phyloP scores from a whole-genome alignment of 2,888 invertebrate species.

The Falcaria lacertinaria region DNA sequence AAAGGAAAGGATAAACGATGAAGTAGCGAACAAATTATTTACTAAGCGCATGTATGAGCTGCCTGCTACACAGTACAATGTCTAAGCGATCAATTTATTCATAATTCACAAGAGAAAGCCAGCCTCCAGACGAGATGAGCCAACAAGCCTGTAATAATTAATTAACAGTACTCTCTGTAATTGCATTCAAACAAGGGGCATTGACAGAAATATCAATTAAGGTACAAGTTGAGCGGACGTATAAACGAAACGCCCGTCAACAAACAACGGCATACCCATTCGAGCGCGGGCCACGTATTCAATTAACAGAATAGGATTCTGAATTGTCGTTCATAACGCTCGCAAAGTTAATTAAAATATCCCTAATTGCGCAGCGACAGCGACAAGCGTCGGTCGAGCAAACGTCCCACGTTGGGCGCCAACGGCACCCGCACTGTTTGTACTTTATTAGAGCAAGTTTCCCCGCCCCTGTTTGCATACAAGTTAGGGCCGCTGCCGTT shows the following conservation, averaged over 20 bases:
- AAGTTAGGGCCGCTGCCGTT: slow-evolving; percentile 45
- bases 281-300: slow-evolving; percentile 50
- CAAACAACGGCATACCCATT: slow-evolving; percentile 43
- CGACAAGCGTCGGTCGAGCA: slow-evolving; percentile 21
- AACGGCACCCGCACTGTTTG: slow-evolving; percentile 57
- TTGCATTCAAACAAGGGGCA: slow-evolving; percentile 9
- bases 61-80: neutral
- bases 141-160: slow-evolving; percentile 2
- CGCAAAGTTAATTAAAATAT: slow-evolving; percentile 66
- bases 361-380: slow-evolving; percentile 47
- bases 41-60: neutral
- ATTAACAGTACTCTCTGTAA: neutral
- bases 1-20: neutral
- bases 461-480: slow-evolving; percentile 54
- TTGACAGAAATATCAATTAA: slow-evolving; percentile 31
- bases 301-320: slow-evolving; percentile 65
- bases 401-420: slow-evolving; percentile 12
- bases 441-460: slow-evolving; percentile 68
- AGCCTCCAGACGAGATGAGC: neutral
- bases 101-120: neutral
- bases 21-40: neutral
- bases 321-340: slow-evolving; percentile 58
- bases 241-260: slow-evolving; percentile 40
- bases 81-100: neutral
- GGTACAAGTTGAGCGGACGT: slow-evolving; percentile 18